phyloP scores from a whole-genome alignment of 2,888 invertebrate genomes.

The Rhynchonema sp. region DNA sequence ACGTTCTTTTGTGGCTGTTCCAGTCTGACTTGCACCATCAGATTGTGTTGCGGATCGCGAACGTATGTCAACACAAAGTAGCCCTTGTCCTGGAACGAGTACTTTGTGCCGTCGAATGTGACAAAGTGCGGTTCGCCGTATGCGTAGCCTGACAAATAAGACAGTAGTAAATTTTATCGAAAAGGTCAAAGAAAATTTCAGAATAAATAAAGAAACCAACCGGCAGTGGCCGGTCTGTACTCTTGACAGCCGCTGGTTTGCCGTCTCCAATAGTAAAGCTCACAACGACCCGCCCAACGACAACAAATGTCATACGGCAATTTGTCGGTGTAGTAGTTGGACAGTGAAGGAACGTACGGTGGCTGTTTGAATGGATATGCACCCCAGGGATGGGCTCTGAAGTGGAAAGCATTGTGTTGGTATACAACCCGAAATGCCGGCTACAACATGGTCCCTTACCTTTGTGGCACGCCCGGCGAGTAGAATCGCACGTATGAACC shows the following conservation, averaged over 20 bases:
- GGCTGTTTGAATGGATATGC: constrained; percentile 54
- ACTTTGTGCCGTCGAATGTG: constrained; percentile 68
- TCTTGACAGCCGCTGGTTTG: constrained; percentile 85
- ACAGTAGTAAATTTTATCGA: background rate
- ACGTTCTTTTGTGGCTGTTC: constrained; percentile 19
- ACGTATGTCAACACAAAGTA: constrained; percentile 51
- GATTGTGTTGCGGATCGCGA: constrained; percentile 11
- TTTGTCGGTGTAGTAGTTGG: constrained; percentile 86
- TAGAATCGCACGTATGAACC: constrained; percentile 38
- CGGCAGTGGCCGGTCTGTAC: constrained; percentile 70
- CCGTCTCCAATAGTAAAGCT: constrained; percentile 70
- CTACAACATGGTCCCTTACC: too few relatives aligned
- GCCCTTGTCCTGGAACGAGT: constrained; percentile 81
- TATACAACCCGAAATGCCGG: too few relatives aligned
- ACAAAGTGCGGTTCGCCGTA: constrained; percentile 84
- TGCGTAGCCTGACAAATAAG: constrained; percentile 43
- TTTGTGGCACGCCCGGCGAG: constrained; percentile 70
- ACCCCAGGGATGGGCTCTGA: constrained; percentile 33
- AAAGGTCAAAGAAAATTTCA: too few relatives aligned
- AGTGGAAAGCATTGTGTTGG: too few relatives aligned
- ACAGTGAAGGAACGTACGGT: constrained; percentile 55
- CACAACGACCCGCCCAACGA: constrained; percentile 75
- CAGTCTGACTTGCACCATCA: constrained; percentile 17
- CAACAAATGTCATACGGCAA: constrained; percentile 55
- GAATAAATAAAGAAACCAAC: too few relatives aligned